Evolutionary conservation across 2,888 invertebrate genomes (phyloP), one percentile per base, ranked within the genome.

Genomic region (Drosophila cognata): DNA sequence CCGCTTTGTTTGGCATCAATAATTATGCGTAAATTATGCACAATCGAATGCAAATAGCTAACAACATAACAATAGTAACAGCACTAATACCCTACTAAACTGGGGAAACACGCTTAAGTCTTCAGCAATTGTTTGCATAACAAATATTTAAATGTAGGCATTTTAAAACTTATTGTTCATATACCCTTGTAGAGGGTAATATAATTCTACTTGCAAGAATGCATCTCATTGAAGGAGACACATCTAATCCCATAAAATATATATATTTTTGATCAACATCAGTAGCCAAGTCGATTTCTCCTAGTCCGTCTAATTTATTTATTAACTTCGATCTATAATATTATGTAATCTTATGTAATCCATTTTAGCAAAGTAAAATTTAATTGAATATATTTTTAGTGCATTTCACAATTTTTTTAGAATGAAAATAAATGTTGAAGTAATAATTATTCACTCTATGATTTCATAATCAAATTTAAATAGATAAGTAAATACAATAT

Each of bases 1-100:
- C 43, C 58, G 66, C 59, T 88, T 69, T 82, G 74, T 79, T 85
- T 84, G 74, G 66, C 70, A 68, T 71, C 81, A 75, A 88, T 84
- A 88, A 84, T 84, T 85, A 81, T 75, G 85, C 72, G 71, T 79
- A 73, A 88, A 85, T 85, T 83, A 83, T 88, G 85, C 82, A 80
- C 66, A 57, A n/a, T 62, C 60, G 60, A 75, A 70, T 36, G 66
- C 71, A 73, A 88, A 83, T 60, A 67, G 67, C 73, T 53, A 74
- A 74, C 74, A 77, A 25, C 11, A 21, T 16, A 2, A 2, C 8
- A 8, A 38, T 8, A 16, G 16, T 46, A 16, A 25, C 4, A 25
- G 25, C 28, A 25, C 8, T 2, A 46, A 70, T 74, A 57, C 77
- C 11, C 65, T 68, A 21, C 21, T 38, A 6, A 21, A 35, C 50